phyloP scores from a whole-genome alignment of 2,888 invertebrate genomes.

The Drosophila algonquin region DNA sequence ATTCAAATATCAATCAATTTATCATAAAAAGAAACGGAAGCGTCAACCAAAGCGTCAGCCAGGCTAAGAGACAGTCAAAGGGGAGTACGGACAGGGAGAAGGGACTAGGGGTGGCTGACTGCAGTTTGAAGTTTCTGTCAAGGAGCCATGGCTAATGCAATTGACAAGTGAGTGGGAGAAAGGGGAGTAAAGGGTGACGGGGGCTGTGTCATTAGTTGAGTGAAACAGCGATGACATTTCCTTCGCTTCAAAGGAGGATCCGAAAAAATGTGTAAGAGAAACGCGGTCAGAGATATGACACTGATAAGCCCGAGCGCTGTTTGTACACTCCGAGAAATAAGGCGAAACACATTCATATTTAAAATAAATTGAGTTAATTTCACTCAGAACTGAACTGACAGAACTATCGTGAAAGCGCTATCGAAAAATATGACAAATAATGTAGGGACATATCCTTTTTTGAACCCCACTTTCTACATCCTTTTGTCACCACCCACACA shows the following conservation, averaged over 20 bases:
- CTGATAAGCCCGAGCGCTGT: background rate
- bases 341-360: no score
- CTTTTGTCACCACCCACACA: constrained; percentile 9
- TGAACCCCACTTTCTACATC: background rate
- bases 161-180: background rate
- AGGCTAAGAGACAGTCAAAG: constrained; percentile 3
- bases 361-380: no score
- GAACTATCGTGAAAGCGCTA: no score
- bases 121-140: background rate
- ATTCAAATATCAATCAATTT: constrained; percentile 79
- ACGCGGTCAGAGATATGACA: background rate
- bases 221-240: background rate
- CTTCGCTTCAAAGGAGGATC: background rate
- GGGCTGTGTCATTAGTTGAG: background rate
- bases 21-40: constrained; percentile 60
- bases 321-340: no score
- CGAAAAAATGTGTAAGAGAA: background rate
- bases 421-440: no score
- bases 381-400: no score
- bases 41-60: constrained; percentile 25
- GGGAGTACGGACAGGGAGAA: background rate
- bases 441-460: no score
- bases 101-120: background rate
- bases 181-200: background rate
- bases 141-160: background rate